Evolutionary conservation across 2,113 vertebrate genomes (phyloP).

Genomic region (Nymphicus hollandicus): DNA sequence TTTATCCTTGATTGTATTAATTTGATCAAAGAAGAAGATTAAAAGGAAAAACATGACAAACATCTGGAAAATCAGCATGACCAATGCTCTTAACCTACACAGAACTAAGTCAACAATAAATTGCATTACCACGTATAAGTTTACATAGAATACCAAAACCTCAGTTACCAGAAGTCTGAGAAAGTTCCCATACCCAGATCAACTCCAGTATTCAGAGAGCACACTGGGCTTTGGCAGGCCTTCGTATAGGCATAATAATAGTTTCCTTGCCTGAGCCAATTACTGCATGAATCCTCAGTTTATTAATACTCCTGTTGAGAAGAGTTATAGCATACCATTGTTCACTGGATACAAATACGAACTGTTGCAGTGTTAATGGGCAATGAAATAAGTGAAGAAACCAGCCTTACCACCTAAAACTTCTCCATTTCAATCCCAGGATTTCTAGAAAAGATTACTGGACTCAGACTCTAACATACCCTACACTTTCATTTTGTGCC

Average conservation of each 20-base stretch:
- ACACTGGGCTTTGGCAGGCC: background rate
- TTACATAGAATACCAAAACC: background rate
- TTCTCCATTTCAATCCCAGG: background rate
- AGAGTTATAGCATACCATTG: background rate
- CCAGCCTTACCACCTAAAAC: background rate
- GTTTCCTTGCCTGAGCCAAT: background rate
- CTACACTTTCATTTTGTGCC: background rate
- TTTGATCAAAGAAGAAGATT: background rate
- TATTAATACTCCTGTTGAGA: background rate
- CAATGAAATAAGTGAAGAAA: background rate
- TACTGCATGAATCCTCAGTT: background rate
- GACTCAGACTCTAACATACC: background rate
- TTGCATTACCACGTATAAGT: background rate
- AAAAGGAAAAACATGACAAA: background rate
- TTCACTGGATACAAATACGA: background rate
- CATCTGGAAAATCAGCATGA: background rate
- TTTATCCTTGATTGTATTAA: background rate
- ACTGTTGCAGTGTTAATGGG: rapidly evolving
- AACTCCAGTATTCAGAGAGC: background rate
- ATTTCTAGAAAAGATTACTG: background rate
- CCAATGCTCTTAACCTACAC: background rate
- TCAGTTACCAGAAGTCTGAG: background rate
- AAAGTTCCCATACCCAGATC: background rate
- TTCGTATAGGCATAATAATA: background rate
- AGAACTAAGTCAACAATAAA: background rate